Conservation (phyloP, 2,888 invertebrate genomes). For the Amorpha juglandis region DNA sequence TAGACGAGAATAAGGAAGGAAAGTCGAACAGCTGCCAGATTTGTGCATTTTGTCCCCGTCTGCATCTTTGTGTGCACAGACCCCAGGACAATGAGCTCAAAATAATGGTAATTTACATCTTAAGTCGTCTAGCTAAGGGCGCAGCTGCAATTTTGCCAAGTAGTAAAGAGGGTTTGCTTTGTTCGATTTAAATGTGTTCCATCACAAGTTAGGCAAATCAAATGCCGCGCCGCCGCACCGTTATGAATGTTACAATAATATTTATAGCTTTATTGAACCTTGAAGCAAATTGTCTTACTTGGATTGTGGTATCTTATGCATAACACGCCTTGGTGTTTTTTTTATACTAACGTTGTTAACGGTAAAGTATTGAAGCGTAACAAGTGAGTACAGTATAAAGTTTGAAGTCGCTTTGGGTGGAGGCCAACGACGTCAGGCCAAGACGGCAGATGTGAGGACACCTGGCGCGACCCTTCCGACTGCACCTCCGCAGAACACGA, state of each 20-base stretch:
- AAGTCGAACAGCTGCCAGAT: conserved; percentile 78
- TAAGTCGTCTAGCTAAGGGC: conserved; percentile 78
- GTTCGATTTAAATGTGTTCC: conserved; percentile 53
- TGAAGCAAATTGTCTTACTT: background rate
- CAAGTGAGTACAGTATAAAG: conserved; percentile 55
- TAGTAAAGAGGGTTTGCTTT: conserved; percentile 56
- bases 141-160: conserved; percentile 77
- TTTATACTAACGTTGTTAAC: conserved; percentile 49
- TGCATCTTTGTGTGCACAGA: conserved; percentile 76
- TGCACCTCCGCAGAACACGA: conserved; percentile 53
- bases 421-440: conserved; percentile 56
- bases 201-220: conserved; percentile 60
- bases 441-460: conserved; percentile 81
- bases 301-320: conserved; percentile 13
- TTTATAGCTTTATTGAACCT: conserved; percentile 10
- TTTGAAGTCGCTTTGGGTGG: conserved; percentile 60
- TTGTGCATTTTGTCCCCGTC: conserved; percentile 80
- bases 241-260: conserved; percentile 30
- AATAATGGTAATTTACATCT: conserved; percentile 84
- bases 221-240: conserved; percentile 48
- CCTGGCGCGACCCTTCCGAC: conserved; percentile 82
- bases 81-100: conserved; percentile 65
- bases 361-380: conserved; percentile 68
- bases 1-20: conserved; percentile 73
- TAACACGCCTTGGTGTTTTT: conserved; percentile 17